Conservation (phyloP, 1,140 invertebrate genomes). For the Hyles vespertilio region DNA sequence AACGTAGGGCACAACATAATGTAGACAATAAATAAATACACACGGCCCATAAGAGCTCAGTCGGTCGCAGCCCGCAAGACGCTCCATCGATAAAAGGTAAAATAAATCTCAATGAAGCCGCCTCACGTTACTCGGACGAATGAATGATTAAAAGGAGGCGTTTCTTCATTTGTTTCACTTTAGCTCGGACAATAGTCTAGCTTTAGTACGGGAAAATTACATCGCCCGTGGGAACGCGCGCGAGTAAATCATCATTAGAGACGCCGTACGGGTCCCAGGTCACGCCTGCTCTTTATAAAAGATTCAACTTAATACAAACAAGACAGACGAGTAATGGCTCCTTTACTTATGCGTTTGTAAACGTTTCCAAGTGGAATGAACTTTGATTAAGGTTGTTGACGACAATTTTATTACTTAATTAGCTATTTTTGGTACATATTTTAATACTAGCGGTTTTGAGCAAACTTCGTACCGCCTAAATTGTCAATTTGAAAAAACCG, state of each 20-base stretch:
- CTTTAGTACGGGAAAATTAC: slow-evolving; percentile 62
- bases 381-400: too few relatives aligned
- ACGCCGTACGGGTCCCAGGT: slow-evolving; percentile 36
- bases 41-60: neutral
- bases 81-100: slow-evolving; percentile 33
- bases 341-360: slow-evolving; percentile 18
- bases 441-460: too few relatives aligned
- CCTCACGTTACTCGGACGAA: slow-evolving; percentile 38
- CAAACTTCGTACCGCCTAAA: too few relatives aligned
- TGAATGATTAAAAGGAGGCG: slow-evolving; percentile 65
- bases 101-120: slow-evolving; percentile 66
- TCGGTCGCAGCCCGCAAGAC: slow-evolving; percentile 10
- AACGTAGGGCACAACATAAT: too few relatives aligned
- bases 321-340: slow-evolving; percentile 45
- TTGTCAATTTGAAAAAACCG: too few relatives aligned
- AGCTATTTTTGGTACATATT: too few relatives aligned
- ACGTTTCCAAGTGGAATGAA: too few relatives aligned
- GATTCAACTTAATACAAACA: slow-evolving; percentile 66
- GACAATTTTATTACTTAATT: too few relatives aligned
- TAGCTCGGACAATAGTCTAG: slow-evolving; percentile 44
- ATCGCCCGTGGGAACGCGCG: slow-evolving; percentile 51
- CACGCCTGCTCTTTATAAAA: slow-evolving; percentile 64
- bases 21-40: too few relatives aligned
- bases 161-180: slow-evolving; percentile 66
- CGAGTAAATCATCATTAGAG: slow-evolving; percentile 68